Evolutionary conservation across 2,113 vertebrate genomes (phyloP).

Genomic region (Syngnathoides biaculeatus): DNA sequence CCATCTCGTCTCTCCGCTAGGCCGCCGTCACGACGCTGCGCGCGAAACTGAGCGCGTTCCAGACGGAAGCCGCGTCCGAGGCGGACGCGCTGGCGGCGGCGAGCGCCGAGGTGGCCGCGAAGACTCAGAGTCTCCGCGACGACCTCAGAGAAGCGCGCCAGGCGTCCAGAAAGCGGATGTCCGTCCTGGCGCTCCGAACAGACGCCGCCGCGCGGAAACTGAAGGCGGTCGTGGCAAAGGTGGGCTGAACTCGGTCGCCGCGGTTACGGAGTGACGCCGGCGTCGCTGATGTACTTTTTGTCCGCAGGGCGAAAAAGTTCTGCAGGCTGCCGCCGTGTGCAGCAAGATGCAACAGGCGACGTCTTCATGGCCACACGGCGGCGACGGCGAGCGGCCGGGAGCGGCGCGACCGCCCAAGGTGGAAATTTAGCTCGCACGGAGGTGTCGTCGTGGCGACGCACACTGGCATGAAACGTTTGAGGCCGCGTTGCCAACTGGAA

Average conservation of each 20-base stretch:
- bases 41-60: rapidly evolving
- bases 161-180: neutral
- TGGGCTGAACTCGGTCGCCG: neutral
- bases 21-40: neutral
- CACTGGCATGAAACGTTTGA: too few species aligned
- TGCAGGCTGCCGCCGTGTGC: slow-evolving; percentile 2
- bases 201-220: neutral
- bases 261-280: too few species aligned
- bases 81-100: neutral
- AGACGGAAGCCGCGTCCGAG: rapidly evolving
- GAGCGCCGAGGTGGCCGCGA: rapidly evolving
- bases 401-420: neutral
- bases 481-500: too few species aligned
- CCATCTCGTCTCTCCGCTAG: neutral
- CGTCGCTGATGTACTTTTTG: neutral
- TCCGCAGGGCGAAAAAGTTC: slow-evolving; percentile 30
- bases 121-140: neutral
- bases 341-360: neutral
- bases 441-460: too few species aligned
- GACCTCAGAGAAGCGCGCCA: neutral
- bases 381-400: neutral
- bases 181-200: slow-evolving; percentile 10
- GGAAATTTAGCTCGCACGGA: neutral
- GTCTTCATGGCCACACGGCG: neutral
- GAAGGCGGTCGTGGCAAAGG: slow-evolving; percentile 16